Conservation (phyloP, 2,888 invertebrate species). For the Philaethria dido region DNA sequence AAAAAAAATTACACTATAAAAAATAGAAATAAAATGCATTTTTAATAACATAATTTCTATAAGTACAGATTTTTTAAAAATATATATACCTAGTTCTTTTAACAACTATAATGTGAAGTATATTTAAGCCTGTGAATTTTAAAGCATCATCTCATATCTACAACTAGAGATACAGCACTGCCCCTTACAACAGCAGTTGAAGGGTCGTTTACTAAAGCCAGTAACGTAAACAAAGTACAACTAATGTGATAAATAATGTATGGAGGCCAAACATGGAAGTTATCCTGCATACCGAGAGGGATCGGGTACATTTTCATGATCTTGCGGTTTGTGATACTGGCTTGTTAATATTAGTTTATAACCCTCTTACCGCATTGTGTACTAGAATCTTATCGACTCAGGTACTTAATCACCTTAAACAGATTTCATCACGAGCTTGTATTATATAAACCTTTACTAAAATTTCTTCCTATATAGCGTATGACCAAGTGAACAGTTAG, state of each 20-base stretch:
- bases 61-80: too few relatives aligned
- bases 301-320: conserved; percentile 80
- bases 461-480: background rate
- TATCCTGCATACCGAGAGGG: conserved; percentile 72
- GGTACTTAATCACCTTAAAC: conserved; percentile 27
- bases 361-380: conserved; percentile 68
- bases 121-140: conserved; percentile 43
- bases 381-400: conserved; percentile 58
- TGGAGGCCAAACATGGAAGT: conserved; percentile 75
- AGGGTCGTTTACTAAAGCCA: conserved; percentile 67
- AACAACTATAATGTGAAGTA: background rate
- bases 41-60: too few relatives aligned
- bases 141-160: background rate
- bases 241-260: conserved; percentile 80
- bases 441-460: background rate
- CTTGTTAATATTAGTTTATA: conserved; percentile 80
- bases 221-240: conserved; percentile 72
- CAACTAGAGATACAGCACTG: background rate
- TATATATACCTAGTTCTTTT: too few relatives aligned
- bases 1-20: too few relatives aligned
- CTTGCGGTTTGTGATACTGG: conserved; percentile 78
- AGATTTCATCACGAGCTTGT: conserved; percentile 1
- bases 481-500: background rate
- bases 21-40: too few relatives aligned
- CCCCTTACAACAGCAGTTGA: conserved; percentile 35